Evolutionary conservation across 2,888 invertebrate species (phyloP).

Genomic region (Oscheius sp.): DNA sequence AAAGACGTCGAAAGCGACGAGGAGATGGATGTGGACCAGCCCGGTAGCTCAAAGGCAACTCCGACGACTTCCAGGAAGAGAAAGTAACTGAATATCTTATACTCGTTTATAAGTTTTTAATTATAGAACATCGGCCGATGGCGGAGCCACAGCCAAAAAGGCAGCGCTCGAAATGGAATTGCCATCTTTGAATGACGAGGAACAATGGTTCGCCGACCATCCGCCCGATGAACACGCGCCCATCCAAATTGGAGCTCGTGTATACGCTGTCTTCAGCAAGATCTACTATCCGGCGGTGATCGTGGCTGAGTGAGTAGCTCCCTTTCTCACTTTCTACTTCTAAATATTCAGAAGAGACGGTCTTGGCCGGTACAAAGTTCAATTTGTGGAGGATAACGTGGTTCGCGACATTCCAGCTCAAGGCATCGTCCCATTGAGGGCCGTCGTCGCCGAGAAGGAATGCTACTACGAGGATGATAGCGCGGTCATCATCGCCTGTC

Average conservation of each 20-base stretch:
- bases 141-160: conserved; percentile 41
- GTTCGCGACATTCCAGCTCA: conserved; percentile 63
- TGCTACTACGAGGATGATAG: conserved; percentile 12
- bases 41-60: conserved; percentile 16
- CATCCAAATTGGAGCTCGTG: conserved; percentile 63
- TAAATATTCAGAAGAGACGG: conserved; percentile 57
- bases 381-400: conserved; percentile 65
- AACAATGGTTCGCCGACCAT: conserved; percentile 65
- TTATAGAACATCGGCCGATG: conserved; percentile 5
- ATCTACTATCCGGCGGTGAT: conserved; percentile 70
- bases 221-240: conserved; percentile 58
- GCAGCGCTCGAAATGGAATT: not conserved
- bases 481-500: conserved; percentile 42
- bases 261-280: conserved; percentile 67
- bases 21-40: conserved; percentile 28
- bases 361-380: conserved; percentile 66
- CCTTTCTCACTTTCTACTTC: no score
- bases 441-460: conserved; percentile 39
- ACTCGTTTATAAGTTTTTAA: not conserved
- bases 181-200: conserved; percentile 49
- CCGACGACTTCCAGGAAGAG: conserved; percentile 22
- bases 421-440: conserved; percentile 66
- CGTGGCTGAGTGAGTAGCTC: conserved; percentile 36
- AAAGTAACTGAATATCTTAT: not conserved
- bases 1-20: conserved; percentile 12